Evolutionary conservation across 2,888 invertebrate species (phyloP).

Genomic region (Julus scandinavius): DNA sequence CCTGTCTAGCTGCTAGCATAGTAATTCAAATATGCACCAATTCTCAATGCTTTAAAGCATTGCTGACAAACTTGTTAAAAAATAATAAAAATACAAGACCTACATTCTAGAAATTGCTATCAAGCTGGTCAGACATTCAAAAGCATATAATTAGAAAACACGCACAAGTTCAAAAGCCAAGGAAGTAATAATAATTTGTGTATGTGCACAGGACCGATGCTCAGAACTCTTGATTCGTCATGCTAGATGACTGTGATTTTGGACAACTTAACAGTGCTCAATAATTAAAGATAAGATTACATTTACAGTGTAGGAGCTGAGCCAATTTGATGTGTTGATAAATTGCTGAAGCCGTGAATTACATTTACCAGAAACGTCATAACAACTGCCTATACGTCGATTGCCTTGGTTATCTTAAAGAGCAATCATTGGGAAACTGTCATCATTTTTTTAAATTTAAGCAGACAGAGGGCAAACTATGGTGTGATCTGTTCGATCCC

Average conservation of each 20-base stretch:
- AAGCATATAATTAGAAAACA: not conserved
- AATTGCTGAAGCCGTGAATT: not conserved
- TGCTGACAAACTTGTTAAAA: not conserved
- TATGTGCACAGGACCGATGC: not conserved
- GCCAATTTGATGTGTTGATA: conserved; percentile 47
- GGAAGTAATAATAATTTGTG: not conserved
- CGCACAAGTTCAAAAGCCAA: not conserved
- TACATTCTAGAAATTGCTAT: not conserved
- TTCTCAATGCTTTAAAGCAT: not conserved
- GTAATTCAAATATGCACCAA: not conserved
- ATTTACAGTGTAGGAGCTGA: not conserved
- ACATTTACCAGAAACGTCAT: not conserved
- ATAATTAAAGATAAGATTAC: conserved; percentile 39
- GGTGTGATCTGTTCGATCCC: not conserved
- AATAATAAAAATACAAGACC: not conserved
- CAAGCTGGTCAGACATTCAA: not conserved
- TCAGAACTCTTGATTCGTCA: not conserved
- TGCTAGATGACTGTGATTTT: conserved; percentile 7
- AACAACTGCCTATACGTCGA: not conserved
- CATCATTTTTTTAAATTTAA: not conserved
- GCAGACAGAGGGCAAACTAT: not conserved
- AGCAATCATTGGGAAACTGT: not conserved
- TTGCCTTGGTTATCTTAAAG: not conserved
- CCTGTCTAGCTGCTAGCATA: not conserved
- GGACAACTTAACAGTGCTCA: not conserved